Percentiles rank a stretch among this genome's conserved stretches.
Evolutionary conservation across 2,113 vertebrate species (phyloP).

Genomic region (Plectropomus leopardus): DNA sequence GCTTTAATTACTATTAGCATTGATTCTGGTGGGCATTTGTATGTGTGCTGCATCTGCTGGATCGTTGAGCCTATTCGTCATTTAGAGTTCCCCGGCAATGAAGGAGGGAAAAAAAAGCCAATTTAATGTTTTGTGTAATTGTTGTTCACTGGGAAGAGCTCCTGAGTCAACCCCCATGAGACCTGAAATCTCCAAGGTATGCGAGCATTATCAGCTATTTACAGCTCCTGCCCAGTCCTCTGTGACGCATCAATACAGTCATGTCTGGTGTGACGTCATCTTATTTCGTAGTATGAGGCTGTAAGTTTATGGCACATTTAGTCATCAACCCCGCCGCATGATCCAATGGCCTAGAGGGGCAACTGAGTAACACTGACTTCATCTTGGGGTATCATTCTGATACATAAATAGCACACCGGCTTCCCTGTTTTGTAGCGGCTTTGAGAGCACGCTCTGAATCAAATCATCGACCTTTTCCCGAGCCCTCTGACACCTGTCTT

Average conservation of each 20-base stretch:
- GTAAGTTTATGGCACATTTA: not conserved
- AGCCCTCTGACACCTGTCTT: not conserved
- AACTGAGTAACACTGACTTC: not conserved
- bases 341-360: not conserved
- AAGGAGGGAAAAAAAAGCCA: not conserved
- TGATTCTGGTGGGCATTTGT: conserved; percentile 12
- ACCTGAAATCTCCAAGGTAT: conserved; percentile 1
- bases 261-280: conserved; percentile 8
- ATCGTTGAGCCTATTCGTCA: not conserved
- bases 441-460: conserved; percentile 28
- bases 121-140: conserved; percentile 37
- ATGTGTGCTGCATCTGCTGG: not conserved
- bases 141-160: conserved; percentile 12
- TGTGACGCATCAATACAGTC: conserved; percentile 20
- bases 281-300: not conserved
- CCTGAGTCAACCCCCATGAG: conserved; percentile 17
- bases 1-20: conserved; percentile 34
- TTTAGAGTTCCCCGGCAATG: not conserved
- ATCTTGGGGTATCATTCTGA: not conserved
- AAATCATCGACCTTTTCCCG: conserved; percentile 14
- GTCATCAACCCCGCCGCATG: not conserved
- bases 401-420: not conserved
- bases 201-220: not conserved
- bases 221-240: not conserved
- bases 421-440: not conserved